Percentiles rank a stretch among this genome's conserved stretches.
These are phyloP conservation scores for Griposia aprilina DNA, from an alignment of 2,888 invertebrate species.

Conservation along the genomic window DNA sequence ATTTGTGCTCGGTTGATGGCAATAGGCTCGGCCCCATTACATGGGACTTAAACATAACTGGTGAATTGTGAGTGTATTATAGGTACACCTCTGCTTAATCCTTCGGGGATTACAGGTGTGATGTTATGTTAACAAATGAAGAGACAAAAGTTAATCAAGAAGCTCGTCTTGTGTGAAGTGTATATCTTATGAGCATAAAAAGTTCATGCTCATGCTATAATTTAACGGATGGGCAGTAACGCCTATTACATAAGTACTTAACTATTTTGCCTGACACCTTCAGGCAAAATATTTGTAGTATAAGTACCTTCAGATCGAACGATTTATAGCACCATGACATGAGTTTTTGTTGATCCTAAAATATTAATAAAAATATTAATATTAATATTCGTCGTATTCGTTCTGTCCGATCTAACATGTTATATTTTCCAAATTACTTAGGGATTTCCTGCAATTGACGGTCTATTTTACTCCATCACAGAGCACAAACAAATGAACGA, in stretches of 20 bases:
- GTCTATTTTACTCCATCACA: not conserved
- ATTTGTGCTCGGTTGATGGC: no score
- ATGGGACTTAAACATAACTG: no score
- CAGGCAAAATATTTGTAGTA: no score
- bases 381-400: no score
- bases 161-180: not conserved
- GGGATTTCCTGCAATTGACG: not conserved
- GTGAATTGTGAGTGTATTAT: no score
- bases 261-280: not conserved
- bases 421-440: not conserved
- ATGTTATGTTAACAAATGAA: no score
- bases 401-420: no score
- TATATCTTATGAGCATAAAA: not conserved
- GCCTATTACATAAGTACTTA: conserved; percentile 2
- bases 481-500: conserved; percentile 33
- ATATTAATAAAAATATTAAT: no score
- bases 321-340: not conserved
- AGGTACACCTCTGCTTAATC: no score
- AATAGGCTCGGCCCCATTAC: no score
- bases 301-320: not conserved
- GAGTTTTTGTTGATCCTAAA: no score
- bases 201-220: conserved; percentile 1
- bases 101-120: no score
- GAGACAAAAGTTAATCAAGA: not conserved
- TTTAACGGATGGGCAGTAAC: conserved; percentile 8